Conservation (phyloP, 1,140 invertebrate genomes). For the Euura lappo region DNA sequence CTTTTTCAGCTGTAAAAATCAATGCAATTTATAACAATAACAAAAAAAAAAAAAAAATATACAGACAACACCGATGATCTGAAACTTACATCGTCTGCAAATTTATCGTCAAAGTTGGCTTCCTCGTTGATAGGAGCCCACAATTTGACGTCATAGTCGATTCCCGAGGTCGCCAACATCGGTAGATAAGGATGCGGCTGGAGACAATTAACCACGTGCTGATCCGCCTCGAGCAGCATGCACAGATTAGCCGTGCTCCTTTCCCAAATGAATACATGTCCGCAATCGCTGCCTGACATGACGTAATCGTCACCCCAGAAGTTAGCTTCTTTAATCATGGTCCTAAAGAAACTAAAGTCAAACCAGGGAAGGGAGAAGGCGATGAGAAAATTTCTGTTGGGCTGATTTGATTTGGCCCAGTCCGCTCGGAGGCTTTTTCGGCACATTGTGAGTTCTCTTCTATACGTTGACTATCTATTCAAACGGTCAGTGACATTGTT, state of each 20-base stretch:
- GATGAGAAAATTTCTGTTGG: slow-evolving; percentile 52
- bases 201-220: slow-evolving; percentile 86
- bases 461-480: slow-evolving; percentile 4
- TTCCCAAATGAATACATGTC: slow-evolving; percentile 78
- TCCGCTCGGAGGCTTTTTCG: slow-evolving; percentile 55
- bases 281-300: slow-evolving; percentile 88
- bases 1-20: slow-evolving; percentile 72
- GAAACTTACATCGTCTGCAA: slow-evolving; percentile 72
- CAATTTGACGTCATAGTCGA: slow-evolving; percentile 89
- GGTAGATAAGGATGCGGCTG: slow-evolving; percentile 86
- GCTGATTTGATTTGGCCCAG: slow-evolving; percentile 51
- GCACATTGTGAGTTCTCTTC: slow-evolving; percentile 16
- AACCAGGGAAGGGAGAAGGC: slow-evolving; percentile 49
- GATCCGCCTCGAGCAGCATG: slow-evolving; percentile 84
- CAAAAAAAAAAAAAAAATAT: slow-evolving; percentile 23
- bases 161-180: slow-evolving; percentile 85
- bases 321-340: slow-evolving; percentile 89
- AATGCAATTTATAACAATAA: slow-evolving; percentile 14
- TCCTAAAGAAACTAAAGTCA: slow-evolving; percentile 68
- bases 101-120: slow-evolving; percentile 68
- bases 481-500: slow-evolving; percentile 10
- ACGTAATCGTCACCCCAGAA: slow-evolving; percentile 88
- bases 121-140: slow-evolving; percentile 76
- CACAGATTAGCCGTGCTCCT: slow-evolving; percentile 69
- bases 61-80: background rate